Conservation (phyloP, 2,797 vertebrate species). For the Malacoraja senta region DNA sequence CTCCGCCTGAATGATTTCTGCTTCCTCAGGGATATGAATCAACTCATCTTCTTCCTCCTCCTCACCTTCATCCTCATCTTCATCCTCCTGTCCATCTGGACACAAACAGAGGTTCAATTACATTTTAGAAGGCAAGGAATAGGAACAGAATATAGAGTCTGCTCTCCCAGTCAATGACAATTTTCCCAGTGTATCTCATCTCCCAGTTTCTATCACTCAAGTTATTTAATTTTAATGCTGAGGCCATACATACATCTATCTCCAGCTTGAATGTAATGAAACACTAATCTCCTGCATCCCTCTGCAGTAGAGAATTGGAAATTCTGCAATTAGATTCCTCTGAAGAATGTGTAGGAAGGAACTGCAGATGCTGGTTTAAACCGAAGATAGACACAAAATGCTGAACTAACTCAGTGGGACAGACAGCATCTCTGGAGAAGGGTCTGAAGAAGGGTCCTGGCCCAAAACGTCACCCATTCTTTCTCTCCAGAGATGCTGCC, state of each 20-base stretch:
- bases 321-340: neutral
- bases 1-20: constrained; percentile 76
- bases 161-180: neutral
- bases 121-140: neutral
- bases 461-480: too few species aligned
- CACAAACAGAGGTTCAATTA: too few species aligned
- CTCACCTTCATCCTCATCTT: constrained; percentile 48
- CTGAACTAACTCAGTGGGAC: too few species aligned
- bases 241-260: neutral
- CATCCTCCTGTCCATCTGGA: constrained; percentile 38
- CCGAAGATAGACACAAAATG: too few species aligned
- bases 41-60: constrained; percentile 56
- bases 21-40: constrained; percentile 72
- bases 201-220: neutral
- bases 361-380: too few species aligned
- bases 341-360: neutral
- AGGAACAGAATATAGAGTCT: neutral
- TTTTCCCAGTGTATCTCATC: neutral
- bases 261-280: neutral
- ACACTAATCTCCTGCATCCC: neutral
- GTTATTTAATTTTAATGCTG: neutral
- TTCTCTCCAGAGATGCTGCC: too few species aligned
- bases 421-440: too few species aligned
- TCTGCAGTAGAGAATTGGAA: neutral
- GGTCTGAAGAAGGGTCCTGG: too few species aligned